Percentiles rank a stretch among this genome's conserved stretches.
Evolutionary conservation across 2,797 vertebrate genomes (phyloP).

Genomic region (Anabacerthia variegaticeps): DNA sequence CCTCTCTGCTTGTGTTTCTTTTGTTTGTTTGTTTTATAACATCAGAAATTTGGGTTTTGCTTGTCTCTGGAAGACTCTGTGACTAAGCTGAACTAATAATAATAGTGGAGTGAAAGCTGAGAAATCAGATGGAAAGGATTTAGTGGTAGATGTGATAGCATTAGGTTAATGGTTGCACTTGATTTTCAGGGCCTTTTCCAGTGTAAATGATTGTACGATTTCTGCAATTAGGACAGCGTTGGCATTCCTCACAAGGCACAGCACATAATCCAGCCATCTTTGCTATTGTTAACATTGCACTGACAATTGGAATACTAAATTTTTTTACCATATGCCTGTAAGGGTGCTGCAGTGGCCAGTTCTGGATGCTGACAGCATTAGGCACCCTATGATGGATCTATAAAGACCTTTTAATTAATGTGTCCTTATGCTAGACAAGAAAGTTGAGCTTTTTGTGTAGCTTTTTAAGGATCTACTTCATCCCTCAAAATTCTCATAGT

Average conservation of each 20-base stretch:
- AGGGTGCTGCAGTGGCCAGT: not conserved
- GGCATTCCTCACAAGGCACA: not conserved
- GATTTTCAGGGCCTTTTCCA: not conserved
- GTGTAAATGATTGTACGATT: not conserved
- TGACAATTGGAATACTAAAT: not conserved
- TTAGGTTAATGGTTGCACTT: not conserved
- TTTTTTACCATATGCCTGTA: not conserved
- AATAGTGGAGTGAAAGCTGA: not conserved
- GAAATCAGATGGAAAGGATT: not conserved
- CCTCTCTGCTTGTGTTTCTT: not conserved
- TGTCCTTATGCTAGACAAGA: not conserved
- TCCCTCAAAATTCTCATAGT: not conserved
- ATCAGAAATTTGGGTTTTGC: not conserved
- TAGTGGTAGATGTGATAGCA: not conserved
- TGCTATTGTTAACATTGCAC: accelerated
- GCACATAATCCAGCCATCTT: not conserved
- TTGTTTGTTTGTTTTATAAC: not conserved
- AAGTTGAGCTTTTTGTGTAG: not conserved
- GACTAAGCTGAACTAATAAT: conserved; percentile 15
- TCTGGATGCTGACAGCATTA: not conserved
- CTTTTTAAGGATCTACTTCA: not conserved
- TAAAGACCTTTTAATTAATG: not conserved
- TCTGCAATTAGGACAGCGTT: not conserved
- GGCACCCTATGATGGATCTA: not conserved
- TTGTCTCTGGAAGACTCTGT: conserved; percentile 1